Conservation (phyloP, 1,140 invertebrate genomes). For the Hormaphis cornu region DNA sequence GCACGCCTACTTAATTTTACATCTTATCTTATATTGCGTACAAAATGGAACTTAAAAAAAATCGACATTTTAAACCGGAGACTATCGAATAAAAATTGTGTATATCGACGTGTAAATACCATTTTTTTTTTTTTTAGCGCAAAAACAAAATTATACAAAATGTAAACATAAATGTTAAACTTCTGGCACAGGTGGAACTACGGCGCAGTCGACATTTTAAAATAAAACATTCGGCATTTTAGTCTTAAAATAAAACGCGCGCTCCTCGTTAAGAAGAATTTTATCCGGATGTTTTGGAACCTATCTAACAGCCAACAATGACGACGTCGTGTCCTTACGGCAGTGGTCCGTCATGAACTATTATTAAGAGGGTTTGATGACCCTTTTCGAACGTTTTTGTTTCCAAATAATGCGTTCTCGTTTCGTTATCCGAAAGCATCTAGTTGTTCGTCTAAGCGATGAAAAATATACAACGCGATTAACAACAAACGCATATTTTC, state of each 20-base stretch:
- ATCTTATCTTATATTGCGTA: no score
- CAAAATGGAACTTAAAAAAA: no score
- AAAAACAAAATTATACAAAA: not conserved
- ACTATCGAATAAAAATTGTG: no score
- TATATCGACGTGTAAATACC: not conserved
- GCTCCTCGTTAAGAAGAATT: not conserved
- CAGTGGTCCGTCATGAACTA: not conserved
- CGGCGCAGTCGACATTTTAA: constrained; percentile 4
- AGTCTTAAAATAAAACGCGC: constrained; percentile 8
- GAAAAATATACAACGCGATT: no score
- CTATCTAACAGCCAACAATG: not conserved
- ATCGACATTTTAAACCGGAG: no score
- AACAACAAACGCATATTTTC: no score
- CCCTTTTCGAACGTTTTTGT: no score
- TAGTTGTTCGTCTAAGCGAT: no score
- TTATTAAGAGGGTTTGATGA: not conserved
- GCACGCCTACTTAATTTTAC: no score
- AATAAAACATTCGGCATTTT: constrained; percentile 22
- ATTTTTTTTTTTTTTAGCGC: not conserved
- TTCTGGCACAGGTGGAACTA: constrained; percentile 16
- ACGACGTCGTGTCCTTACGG: not conserved
- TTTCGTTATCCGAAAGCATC: no score
- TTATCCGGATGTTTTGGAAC: not conserved
- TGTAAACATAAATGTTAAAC: not conserved
- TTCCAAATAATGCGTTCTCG: no score